Base-by-base conservation (phyloP, 1,140 invertebrate species). In the Aphidius gifuensis region DNA sequence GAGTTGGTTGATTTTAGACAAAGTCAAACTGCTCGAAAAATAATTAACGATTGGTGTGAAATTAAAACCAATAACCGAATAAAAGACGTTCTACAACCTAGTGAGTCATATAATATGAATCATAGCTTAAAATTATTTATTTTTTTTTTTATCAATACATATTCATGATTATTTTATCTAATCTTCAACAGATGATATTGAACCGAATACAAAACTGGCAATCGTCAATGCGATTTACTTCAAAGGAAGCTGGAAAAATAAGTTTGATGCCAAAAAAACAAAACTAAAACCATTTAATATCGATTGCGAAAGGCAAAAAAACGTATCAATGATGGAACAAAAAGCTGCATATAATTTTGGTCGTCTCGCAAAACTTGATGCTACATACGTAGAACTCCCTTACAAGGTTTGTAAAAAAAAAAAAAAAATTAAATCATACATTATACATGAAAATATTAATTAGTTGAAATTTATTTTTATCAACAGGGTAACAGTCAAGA, bases 161-260 rank as follows among this genome's bases (percentile, higher is more conserved):
- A 16, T 16, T 16, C 16, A 16, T 16, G 16, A 16, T 16, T 16
- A 16, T 16, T 16, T 16, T 5, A 16, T 8, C 32, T 6, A 9
- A 56, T 43, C 51, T 59, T 11, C 16, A 23, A 47, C 11, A 21
- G 21, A 7, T 56, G 9, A 23, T 54, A 54, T 48, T 60, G 5
- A 65, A 16, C 16, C 16, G n/a, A 55, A 80, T 42, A 87, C 85
- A 66, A 83, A 78, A 58, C 62, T 93, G 23, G 83, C 94, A 6
- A 78, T 94, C 1, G 80, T 92, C 3, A 95, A 94, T 78, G 92
- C 91, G 7, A 83, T 95, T 47, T 92, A 94, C 73, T 96, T 95
- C 77, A 93, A 93, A 76, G 65, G 79, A 16, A 66, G 62, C 55
- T 85, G 83, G 83, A 55, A 69, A 44, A 48, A 78, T 57, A 68